These are phyloP conservation scores for Cyaniris semiargus DNA, from an alignment of 2,888 invertebrate species.

Conservation along the genomic window DNA sequence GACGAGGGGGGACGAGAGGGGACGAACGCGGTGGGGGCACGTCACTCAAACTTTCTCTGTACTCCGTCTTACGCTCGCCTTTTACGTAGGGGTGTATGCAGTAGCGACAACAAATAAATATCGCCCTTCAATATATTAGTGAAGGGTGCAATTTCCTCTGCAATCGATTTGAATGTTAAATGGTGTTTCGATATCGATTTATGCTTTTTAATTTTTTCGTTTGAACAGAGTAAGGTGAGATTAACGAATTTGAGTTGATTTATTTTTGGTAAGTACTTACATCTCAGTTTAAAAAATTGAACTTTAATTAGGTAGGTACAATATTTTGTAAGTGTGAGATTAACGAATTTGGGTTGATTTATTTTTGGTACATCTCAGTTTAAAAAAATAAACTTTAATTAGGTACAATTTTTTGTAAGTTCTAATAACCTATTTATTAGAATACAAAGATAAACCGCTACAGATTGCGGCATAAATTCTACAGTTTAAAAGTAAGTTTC, in stretches of 20 bases:
- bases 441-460: not conserved
- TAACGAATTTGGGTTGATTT: not conserved
- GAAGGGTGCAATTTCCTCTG: conserved; percentile 7
- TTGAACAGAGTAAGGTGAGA: not conserved
- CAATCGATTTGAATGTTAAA: conserved; percentile 1
- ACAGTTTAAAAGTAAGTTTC: too few relatives aligned
- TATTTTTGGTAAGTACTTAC: too few relatives aligned
- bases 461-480: too few relatives aligned
- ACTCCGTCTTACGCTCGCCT: conserved; percentile 76
- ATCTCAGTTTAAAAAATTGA: too few relatives aligned
- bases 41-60: conserved; percentile 81
- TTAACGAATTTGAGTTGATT: not conserved
- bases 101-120: conserved; percentile 43
- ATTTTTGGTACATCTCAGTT: too few relatives aligned
- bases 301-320: not conserved
- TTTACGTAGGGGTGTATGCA: conserved; percentile 69
- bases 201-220: conserved; percentile 13
- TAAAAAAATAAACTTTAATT: not conserved
- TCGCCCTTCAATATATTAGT: conserved; percentile 32
- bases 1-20: conserved; percentile 46
- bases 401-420: not conserved
- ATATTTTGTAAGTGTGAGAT: not conserved
- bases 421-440: not conserved
- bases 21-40: conserved; percentile 68
- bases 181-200: conserved; percentile 6